phyloP scores from a whole-genome alignment of 2,113 vertebrate species.

The Indicator indicator region DNA sequence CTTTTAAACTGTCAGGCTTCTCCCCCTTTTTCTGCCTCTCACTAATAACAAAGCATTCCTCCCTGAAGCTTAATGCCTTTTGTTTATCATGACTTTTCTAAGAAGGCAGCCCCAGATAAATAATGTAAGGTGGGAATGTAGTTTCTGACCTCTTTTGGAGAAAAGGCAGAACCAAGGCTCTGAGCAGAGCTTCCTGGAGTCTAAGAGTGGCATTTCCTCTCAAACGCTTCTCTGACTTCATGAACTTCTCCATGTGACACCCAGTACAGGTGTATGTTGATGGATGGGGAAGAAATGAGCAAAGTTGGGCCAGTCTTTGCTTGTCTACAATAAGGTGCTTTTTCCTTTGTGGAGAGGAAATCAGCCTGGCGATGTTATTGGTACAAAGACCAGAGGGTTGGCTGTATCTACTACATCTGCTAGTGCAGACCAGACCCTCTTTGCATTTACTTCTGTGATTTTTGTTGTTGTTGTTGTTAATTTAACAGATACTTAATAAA shows the following conservation, averaged over 20 bases:
- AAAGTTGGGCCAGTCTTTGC: not conserved
- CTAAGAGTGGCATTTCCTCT: not conserved
- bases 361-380: not conserved
- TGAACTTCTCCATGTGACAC: not conserved
- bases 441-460: not conserved
- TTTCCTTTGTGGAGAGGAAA: not conserved
- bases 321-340: not conserved
- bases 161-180: not conserved
- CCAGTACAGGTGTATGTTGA: not conserved
- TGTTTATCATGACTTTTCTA: not conserved
- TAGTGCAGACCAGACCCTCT: not conserved
- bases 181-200: not conserved
- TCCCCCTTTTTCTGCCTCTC: not conserved
- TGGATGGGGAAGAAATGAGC: not conserved
- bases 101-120: not conserved
- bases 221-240: not conserved
- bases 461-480: not conserved
- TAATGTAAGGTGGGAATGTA: not conserved
- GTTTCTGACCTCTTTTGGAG: not conserved
- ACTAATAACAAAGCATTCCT: not conserved
- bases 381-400: not conserved
- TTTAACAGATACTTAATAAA: not conserved
- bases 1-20: not conserved
- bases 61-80: not conserved
- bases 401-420: not conserved